Evolutionary conservation across 2,797 vertebrate species (phyloP).

Genomic region (Antennarius maculatus): DNA sequence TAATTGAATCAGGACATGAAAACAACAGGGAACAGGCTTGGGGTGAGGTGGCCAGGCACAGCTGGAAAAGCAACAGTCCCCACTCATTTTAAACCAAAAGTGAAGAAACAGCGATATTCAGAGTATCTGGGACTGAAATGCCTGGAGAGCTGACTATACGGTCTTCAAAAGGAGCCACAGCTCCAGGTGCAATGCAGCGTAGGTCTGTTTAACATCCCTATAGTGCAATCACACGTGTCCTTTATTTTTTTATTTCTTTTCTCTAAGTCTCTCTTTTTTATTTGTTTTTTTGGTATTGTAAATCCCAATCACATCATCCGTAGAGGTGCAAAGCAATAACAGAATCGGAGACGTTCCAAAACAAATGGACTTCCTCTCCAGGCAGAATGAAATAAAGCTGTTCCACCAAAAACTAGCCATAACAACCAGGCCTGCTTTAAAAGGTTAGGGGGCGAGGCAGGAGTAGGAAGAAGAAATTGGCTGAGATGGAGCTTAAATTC

Average conservation of each 20-base stretch:
- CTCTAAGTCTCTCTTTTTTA: too few relatives aligned
- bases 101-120: slow-evolving; percentile 51
- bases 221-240: neutral
- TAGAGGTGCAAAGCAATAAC: slow-evolving; percentile 20
- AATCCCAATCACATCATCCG: slow-evolving; percentile 31
- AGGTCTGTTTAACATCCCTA: slow-evolving; percentile 46
- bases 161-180: slow-evolving; percentile 45
- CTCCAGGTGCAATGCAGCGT: slow-evolving; percentile 58
- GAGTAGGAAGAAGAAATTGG: slow-evolving; percentile 28
- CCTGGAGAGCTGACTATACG: slow-evolving; percentile 54
- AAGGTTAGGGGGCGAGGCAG: neutral
- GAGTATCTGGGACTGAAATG: slow-evolving; percentile 35
- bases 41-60: slow-evolving; percentile 62
- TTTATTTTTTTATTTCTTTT: neutral
- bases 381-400: slow-evolving; percentile 25
- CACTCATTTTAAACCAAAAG: slow-evolving; percentile 42
- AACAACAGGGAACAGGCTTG: slow-evolving; percentile 62
- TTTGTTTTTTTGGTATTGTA: slow-evolving; percentile 6
- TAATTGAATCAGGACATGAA: slow-evolving; percentile 73
- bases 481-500: slow-evolving; percentile 25
- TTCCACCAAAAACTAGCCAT: slow-evolving; percentile 7
- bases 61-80: slow-evolving; percentile 77
- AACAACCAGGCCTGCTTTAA: slow-evolving; percentile 25
- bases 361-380: neutral
- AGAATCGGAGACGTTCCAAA: slow-evolving; percentile 13